Conservation (phyloP, 2,113 vertebrate genomes). For the Hippocampus zosterae region DNA sequence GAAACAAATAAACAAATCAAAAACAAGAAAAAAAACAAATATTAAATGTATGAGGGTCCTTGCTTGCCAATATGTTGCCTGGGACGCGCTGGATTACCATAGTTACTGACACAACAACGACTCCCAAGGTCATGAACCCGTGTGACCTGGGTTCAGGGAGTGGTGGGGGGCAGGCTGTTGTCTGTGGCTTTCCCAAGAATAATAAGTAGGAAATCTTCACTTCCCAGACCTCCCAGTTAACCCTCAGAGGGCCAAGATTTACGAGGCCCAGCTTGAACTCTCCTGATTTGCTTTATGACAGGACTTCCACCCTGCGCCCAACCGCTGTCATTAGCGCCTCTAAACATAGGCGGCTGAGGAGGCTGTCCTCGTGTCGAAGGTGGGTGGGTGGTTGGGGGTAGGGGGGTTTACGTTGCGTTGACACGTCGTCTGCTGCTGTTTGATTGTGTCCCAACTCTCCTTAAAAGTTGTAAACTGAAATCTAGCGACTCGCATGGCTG, state of each 20-base stretch:
- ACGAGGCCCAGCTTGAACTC: slow-evolving; percentile 57
- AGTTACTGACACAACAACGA: slow-evolving; percentile 66
- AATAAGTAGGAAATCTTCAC: slow-evolving; percentile 75
- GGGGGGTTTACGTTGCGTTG: not conserved
- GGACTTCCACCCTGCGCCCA: slow-evolving; percentile 66
- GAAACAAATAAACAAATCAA: not conserved
- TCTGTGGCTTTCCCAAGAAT: slow-evolving; percentile 67
- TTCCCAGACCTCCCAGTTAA: slow-evolving; percentile 75
- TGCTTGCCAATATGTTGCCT: not conserved
- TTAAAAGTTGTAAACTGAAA: slow-evolving; percentile 53
- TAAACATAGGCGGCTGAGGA: slow-evolving; percentile 43
- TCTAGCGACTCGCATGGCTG: slow-evolving; percentile 47
- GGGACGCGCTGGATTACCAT: slow-evolving; percentile 41
- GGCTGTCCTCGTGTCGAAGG: slow-evolving; percentile 21
- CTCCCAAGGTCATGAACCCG: slow-evolving; percentile 67
- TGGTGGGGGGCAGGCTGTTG: slow-evolving; percentile 33
- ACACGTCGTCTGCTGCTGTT: slow-evolving; percentile 11
- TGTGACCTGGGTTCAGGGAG: slow-evolving; percentile 61
- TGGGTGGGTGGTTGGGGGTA: not conserved
- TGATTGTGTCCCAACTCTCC: slow-evolving; percentile 13
- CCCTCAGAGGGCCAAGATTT: slow-evolving; percentile 68
- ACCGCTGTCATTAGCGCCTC: slow-evolving; percentile 49
- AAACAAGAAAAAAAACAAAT: not conserved
- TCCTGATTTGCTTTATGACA: slow-evolving; percentile 76
- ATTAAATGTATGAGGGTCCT: not conserved